phyloP scores from a whole-genome alignment of 2,888 invertebrate genomes.

The Plagodis pulveraria region DNA sequence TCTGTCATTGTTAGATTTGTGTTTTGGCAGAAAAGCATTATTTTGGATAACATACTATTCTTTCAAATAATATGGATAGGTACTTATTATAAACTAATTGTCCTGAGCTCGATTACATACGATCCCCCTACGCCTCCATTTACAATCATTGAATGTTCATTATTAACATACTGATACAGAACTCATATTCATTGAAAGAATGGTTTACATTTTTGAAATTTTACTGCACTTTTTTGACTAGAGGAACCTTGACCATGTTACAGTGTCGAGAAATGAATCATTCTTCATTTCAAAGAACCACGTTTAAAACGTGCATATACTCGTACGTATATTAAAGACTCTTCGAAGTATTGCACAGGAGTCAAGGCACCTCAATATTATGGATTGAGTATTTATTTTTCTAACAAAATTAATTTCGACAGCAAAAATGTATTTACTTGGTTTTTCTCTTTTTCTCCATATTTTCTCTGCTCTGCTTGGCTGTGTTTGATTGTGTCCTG shows the following conservation, averaged over 20 bases:
- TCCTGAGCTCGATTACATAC: conserved; percentile 17
- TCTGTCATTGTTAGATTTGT: conserved; percentile 54
- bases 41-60: conserved; percentile 60
- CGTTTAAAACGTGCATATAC: conserved; percentile 20
- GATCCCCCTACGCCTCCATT: conserved; percentile 13
- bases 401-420: conserved; percentile 79
- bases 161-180: conserved; percentile 8
- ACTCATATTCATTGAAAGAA: conserved; percentile 61
- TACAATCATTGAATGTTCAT: conserved; percentile 10
- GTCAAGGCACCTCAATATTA: conserved; percentile 77
- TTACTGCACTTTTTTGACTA: conserved; percentile 79
- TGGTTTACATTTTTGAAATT: conserved; percentile 69
- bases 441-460: conserved; percentile 91
- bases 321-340: conserved; percentile 21
- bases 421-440: conserved; percentile 88
- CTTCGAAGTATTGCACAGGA: conserved; percentile 39
- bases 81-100: conserved; percentile 4
- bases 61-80: conserved; percentile 55
- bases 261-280: conserved; percentile 33
- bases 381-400: conserved; percentile 81
- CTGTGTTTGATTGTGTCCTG: conserved; percentile 93
- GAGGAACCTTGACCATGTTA: conserved; percentile 73
- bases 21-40: conserved; percentile 81
- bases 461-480: conserved; percentile 93
- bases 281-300: conserved; percentile 27